Conservation (phyloP, 2,797 vertebrate species). For the Phoeniculus purpureus region DNA sequence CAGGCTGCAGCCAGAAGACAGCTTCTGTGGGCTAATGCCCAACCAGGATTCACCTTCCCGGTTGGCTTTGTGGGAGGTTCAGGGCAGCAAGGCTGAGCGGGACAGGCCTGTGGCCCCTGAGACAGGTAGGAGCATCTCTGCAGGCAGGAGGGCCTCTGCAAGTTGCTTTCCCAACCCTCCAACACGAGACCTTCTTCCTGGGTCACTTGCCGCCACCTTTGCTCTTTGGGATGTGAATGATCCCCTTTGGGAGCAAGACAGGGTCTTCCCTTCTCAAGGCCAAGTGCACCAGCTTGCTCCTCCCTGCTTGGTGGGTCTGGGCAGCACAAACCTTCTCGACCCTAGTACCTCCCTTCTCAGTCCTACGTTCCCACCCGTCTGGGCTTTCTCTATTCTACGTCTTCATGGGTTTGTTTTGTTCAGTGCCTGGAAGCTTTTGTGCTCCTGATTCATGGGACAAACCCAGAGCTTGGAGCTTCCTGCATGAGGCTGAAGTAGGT, state of each 20-base stretch:
- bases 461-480: neutral
- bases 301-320: neutral
- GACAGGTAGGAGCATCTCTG: neutral
- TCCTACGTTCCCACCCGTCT: neutral
- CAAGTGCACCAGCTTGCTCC: neutral
- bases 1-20: neutral
- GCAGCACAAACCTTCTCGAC: neutral
- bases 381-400: neutral
- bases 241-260: neutral
- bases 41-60: neutral
- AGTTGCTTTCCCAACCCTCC: neutral
- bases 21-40: neutral
- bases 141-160: rapidly evolving
- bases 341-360: neutral
- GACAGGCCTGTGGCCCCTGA: neutral
- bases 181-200: neutral
- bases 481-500: neutral
- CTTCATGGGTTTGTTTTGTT: neutral
- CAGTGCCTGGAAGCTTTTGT: neutral
- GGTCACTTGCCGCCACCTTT: neutral
- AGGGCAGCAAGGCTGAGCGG: neutral
- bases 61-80: rapidly evolving
- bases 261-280: neutral
- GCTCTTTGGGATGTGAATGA: neutral
- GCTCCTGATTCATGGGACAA: neutral